These are phyloP conservation scores for Ursus arctos DNA, from an alignment of 2,113 vertebrate species.

Conservation along the genomic window DNA sequence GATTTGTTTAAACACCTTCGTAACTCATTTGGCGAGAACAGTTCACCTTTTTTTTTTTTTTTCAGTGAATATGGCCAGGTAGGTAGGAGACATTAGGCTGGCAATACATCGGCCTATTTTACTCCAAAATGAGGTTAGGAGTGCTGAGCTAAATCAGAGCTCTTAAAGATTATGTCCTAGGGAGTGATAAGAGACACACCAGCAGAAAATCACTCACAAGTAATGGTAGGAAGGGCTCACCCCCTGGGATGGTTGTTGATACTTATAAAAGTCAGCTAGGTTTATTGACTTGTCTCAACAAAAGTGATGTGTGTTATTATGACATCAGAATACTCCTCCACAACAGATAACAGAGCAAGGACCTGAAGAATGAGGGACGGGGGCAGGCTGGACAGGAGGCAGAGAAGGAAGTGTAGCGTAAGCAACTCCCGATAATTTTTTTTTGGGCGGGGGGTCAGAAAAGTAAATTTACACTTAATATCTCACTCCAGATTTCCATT, in stretches of 20 bases:
- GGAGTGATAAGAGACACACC: not conserved
- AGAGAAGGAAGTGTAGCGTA: not conserved
- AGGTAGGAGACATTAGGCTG: not conserved
- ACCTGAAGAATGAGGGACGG: not conserved
- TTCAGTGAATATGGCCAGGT: not conserved
- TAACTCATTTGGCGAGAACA: too few species aligned
- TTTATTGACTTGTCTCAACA: conserved; percentile 27
- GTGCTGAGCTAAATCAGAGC: not conserved
- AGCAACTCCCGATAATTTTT: not conserved
- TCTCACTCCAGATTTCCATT: not conserved
- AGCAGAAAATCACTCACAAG: not conserved
- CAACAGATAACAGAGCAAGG: conserved; percentile 22
- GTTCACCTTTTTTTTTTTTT: not conserved
- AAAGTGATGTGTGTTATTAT: conserved; percentile 40
- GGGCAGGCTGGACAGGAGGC: not conserved
- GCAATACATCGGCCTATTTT: not conserved
- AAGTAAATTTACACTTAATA: not conserved
- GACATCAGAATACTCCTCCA: conserved; percentile 65
- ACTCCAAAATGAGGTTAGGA: conserved; percentile 34
- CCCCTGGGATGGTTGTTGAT: conserved; percentile 42
- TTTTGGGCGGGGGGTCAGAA: not conserved
- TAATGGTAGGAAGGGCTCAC: conserved; percentile 28
- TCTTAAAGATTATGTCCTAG: not conserved
- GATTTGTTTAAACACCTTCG: too few species aligned
- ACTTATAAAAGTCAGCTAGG: conserved; percentile 25